phyloP scores from a whole-genome alignment of 2,888 invertebrate genomes.

The Aspidiotus destructor region DNA sequence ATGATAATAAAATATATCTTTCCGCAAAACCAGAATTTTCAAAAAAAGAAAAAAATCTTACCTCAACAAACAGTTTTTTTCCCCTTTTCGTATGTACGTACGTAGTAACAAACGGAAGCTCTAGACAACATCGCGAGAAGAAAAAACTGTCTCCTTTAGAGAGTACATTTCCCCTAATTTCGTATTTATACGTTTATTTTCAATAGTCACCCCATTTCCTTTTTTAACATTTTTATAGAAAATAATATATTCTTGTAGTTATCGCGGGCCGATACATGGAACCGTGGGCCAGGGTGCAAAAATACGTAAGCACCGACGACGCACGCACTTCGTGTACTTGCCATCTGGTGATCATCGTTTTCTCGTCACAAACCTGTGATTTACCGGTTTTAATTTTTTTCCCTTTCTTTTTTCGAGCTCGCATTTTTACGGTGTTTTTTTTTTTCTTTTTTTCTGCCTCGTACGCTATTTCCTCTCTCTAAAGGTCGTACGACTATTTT shows the following conservation, averaged over 20 bases:
- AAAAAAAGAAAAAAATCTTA: too few relatives aligned
- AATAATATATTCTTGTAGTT: neutral
- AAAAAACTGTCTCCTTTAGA: slow-evolving; percentile 7
- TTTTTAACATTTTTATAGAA: slow-evolving; percentile 19
- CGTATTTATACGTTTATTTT: slow-evolving; percentile 2
- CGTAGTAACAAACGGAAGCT: too few relatives aligned
- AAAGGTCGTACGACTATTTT: too few relatives aligned
- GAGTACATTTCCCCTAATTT: slow-evolving; percentile 10
- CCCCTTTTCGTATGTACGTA: too few relatives aligned
- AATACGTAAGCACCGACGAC: neutral
- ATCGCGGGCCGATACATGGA: too few relatives aligned
- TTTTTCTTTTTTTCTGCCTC: too few relatives aligned
- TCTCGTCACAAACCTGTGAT: slow-evolving; percentile 12
- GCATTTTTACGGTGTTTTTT: neutral
- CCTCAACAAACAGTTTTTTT: too few relatives aligned
- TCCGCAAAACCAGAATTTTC: too few relatives aligned
- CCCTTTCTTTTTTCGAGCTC: neutral
- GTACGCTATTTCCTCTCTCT: too few relatives aligned
- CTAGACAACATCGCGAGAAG: neutral
- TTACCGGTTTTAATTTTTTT: slow-evolving; percentile 5
- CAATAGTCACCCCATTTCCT: slow-evolving; percentile 23
- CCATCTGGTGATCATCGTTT: slow-evolving; percentile 12
- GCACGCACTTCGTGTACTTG: slow-evolving; percentile 1
- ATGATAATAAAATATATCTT: too few relatives aligned
- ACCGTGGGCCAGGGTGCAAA: neutral